Evolutionary conservation across 1,140 invertebrate species (phyloP).

Genomic region (Heterodera carotae): DNA sequence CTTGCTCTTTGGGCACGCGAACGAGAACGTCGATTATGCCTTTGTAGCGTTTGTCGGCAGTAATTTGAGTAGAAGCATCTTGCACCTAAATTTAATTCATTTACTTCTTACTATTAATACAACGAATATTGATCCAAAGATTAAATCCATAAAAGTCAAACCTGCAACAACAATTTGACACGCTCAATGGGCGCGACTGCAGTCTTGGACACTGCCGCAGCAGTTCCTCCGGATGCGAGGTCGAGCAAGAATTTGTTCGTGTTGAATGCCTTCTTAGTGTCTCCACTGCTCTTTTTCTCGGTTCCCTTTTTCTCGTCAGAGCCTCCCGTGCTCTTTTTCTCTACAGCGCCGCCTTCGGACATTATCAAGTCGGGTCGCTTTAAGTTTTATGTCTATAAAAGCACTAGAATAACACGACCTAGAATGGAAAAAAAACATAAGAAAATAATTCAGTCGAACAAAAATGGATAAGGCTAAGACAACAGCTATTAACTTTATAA

Average conservation of each 20-base stretch:
- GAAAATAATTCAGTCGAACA: background rate
- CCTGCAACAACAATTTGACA: constrained; percentile 68
- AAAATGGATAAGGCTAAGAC: background rate
- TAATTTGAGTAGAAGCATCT: constrained; percentile 75
- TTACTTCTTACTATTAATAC: background rate
- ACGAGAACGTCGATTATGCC: constrained; percentile 62
- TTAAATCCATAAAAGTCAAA: constrained; percentile 38
- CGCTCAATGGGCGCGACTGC: constrained; percentile 69
- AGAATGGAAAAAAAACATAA: too few relatives aligned
- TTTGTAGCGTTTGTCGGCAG: constrained; percentile 70
- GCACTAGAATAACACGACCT: too few relatives aligned
- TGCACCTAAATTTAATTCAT: constrained; percentile 61
- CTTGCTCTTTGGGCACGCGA: constrained; percentile 61
- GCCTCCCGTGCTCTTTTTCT: too few relatives aligned
- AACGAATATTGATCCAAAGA: background rate
- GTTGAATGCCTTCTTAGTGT: constrained; percentile 6
- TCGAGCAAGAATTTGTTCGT: constrained; percentile 58
- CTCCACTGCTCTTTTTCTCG: constrained; percentile 7
- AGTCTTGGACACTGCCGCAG: constrained; percentile 85
- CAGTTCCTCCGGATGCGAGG: constrained; percentile 73
- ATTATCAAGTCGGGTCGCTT: constrained; percentile 6
- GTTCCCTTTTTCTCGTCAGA: too few relatives aligned
- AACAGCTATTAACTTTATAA: too few relatives aligned
- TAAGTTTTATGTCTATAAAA: too few relatives aligned
- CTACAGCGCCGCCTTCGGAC: background rate